Evolutionary conservation across 2,888 invertebrate genomes (phyloP), one percentile per base, ranked within the genome.

Genomic region (Polia nebulosa): DNA sequence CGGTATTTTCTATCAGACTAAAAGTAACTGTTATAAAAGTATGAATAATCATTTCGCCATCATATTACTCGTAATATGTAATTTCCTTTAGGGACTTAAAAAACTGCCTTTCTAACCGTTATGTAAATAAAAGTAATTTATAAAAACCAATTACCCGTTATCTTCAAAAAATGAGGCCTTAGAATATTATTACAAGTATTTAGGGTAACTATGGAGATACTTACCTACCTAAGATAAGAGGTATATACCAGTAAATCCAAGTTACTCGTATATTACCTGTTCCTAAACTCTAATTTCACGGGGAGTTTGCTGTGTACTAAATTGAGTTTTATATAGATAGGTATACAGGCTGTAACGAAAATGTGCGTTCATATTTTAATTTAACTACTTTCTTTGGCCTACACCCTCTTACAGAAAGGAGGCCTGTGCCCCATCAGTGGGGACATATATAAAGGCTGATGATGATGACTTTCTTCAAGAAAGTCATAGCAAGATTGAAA

Each of bases 101-200:
- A 57, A 44, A 62, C 15, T 32, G 25, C 17, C 13, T 17, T 27
- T n/a, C 41, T 27, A 20, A 44, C 39, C 41, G 27, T 27, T 36
- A 53, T 27, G 44, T 66, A 44, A 52, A 66, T 52, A 45, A 52
- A 34, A 45, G 67, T 53, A 36, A 65, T 65, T 41, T 65, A 65
- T 17, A 65, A 32, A 64, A 64, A 41, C 8, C 32, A 25, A 52
- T 32, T 52, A 36, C 27, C 15, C 11, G 13, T 52, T 66, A 66
- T 52, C 65, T 52, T 22, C 3, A 36, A 66, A 65, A 66, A 66
- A 29, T 44, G 27, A 27, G 41, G 13, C 9, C 25, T 2, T 27
- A 17, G 41, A 34, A 65, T 65, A 51, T 41, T 32, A 44, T 20
- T 41, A 34, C 20, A 5, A 17, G 29, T 22, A 49, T 15, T 47